A percentile compares a stretch with the other conserved stretches of the same genome.
Conservation (phyloP, 2,888 invertebrate species). For the Megaustenia siamemsis region DNA sequence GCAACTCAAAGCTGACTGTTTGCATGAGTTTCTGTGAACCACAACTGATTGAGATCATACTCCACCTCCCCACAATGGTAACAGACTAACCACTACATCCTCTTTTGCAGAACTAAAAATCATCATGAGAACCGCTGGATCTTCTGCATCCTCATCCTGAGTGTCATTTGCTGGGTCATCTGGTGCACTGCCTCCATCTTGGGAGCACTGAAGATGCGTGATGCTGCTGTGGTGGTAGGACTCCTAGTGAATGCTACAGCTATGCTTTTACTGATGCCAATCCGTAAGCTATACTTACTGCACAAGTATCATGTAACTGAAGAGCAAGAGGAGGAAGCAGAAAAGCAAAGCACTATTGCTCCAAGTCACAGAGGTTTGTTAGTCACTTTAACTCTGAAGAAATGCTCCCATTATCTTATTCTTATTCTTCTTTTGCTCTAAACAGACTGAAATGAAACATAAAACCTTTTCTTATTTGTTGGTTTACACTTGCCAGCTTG, state of each 20-base stretch:
- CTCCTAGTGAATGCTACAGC: conserved; percentile 79
- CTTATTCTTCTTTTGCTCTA: no score
- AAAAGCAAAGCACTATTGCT: conserved; percentile 34
- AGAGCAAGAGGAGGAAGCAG: conserved; percentile 66
- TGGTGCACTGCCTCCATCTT: conserved; percentile 79
- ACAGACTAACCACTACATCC: no score
- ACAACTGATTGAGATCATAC: no score
- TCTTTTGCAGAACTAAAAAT: conserved; percentile 71
- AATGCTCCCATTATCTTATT: no score
- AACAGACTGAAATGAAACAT: no score
- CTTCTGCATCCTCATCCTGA: conserved; percentile 76
- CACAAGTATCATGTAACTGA: conserved; percentile 68
- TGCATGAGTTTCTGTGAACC: no score
- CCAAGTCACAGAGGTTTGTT: conserved; percentile 44
- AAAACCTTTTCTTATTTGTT: no score
- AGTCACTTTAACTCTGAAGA: no score
- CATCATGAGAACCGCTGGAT: conserved; percentile 80
- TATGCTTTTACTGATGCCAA: conserved; percentile 78
- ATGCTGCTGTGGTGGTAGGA: conserved; percentile 79
- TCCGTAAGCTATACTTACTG: conserved; percentile 79
- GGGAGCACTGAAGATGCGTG: conserved; percentile 74
- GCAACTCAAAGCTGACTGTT: no score
- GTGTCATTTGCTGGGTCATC: conserved; percentile 78
- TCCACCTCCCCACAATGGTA: no score
- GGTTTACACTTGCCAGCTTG: no score